These are phyloP conservation scores for Bombus impatiens DNA, from an alignment of 1,140 invertebrate genomes.

Conservation along the genomic window DNA sequence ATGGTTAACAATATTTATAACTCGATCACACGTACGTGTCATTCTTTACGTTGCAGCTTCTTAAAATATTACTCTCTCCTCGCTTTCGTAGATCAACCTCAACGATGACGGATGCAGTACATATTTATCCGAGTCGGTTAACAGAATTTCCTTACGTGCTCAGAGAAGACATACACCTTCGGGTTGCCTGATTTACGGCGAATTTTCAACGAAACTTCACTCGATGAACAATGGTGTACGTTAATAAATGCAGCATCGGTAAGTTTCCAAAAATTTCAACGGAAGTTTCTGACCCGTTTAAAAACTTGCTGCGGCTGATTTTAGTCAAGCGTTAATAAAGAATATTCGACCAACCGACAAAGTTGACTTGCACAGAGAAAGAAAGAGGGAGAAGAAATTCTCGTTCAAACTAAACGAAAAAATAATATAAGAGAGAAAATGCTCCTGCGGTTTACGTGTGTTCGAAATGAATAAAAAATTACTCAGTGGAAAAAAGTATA, in stretches of 20 bases:
- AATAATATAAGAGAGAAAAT: not conserved
- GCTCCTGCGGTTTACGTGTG: not conserved
- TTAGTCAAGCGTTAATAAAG: slow-evolving; percentile 46
- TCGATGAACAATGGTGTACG: slow-evolving; percentile 7
- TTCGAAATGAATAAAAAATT: slow-evolving; percentile 1
- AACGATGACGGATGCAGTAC: not conserved
- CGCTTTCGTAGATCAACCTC: not conserved
- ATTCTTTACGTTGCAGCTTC: not conserved
- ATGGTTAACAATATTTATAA: slow-evolving; percentile 1
- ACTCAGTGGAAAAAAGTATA: not conserved
- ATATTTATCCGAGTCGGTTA: slow-evolving; percentile 14
- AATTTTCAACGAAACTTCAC: slow-evolving; percentile 50
- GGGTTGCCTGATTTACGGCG: slow-evolving; percentile 41
- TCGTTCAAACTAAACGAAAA: too few relatives aligned
- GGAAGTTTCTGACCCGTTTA: slow-evolving; percentile 18
- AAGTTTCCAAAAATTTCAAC: slow-evolving; percentile 57
- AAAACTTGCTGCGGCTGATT: slow-evolving; percentile 15
- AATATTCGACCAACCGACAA: slow-evolving; percentile 12
- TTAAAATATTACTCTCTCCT: not conserved
- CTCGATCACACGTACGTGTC: not conserved
- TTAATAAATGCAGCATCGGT: slow-evolving; percentile 43
- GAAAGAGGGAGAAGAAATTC: not conserved
- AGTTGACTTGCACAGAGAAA: not conserved
- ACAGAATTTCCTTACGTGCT: slow-evolving; percentile 27
- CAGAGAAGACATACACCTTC: slow-evolving; percentile 25